phyloP scores from a whole-genome alignment of 2,797 vertebrate genomes.

The Ctenosaura bakeri region DNA sequence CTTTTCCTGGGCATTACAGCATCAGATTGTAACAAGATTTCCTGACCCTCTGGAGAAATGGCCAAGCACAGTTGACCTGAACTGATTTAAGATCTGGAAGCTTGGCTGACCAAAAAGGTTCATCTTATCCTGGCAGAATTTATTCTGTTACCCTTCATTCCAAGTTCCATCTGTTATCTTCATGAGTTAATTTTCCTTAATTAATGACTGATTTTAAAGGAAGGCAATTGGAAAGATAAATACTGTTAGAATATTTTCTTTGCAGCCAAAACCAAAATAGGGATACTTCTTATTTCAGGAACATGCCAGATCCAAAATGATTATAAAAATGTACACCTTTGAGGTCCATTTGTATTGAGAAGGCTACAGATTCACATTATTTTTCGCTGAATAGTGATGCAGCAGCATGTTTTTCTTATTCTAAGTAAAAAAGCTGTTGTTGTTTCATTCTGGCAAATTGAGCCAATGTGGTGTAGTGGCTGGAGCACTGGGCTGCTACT shows the following conservation, averaged over 20 bases:
- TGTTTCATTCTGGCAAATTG: neutral
- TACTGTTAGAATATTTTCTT: neutral
- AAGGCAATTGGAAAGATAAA: neutral
- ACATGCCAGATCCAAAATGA: neutral
- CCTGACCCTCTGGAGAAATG: neutral
- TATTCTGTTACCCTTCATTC: neutral
- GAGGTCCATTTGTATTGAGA: neutral
- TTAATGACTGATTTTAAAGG: neutral
- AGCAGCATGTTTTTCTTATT: neutral
- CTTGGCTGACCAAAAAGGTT: neutral
- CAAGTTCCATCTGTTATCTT: neutral
- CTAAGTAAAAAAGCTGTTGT: neutral
- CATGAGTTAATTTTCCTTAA: neutral
- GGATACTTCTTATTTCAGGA: neutral
- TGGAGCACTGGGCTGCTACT: too few species aligned
- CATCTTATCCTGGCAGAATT: neutral
- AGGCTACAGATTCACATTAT: neutral
- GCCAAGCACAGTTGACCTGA: too few species aligned
- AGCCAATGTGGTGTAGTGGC: too few species aligned
- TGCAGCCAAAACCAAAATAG: conserved; percentile 4
- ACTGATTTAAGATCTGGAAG: neutral
- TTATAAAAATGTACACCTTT: conserved; percentile 19
- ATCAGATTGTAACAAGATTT: neutral
- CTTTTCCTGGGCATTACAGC: neutral
- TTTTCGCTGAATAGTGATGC: neutral